Percentiles rank a stretch among this genome's conserved stretches.
These are phyloP conservation scores for Anomalospiza imberbis DNA, from an alignment of 2,797 vertebrate species.

Conservation along the genomic window DNA sequence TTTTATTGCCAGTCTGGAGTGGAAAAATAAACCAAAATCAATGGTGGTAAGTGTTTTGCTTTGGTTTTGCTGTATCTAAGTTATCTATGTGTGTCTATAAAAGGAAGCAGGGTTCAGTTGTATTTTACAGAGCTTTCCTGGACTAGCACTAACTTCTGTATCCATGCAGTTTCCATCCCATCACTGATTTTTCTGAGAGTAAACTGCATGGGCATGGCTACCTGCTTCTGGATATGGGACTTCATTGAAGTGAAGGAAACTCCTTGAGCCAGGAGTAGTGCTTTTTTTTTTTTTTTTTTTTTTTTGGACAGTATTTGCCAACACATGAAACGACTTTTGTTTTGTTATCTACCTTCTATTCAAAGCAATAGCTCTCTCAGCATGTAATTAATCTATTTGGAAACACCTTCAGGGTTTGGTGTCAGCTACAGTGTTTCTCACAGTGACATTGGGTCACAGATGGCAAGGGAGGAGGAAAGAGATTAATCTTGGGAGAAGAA, in stretches of 20 bases:
- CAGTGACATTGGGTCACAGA: neutral
- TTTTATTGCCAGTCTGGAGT: neutral
- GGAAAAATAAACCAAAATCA: neutral
- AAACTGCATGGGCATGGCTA: neutral
- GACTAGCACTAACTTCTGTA: neutral
- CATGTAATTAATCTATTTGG: neutral
- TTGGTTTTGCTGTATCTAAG: neutral
- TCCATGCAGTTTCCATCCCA: neutral
- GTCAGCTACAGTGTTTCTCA: neutral
- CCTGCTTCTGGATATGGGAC: neutral
- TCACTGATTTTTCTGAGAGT: neutral
- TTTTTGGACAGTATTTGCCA: neutral
- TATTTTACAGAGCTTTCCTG: neutral
- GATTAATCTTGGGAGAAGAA: neutral
- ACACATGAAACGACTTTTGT: neutral
- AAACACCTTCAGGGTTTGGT: neutral
- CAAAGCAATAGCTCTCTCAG: neutral
- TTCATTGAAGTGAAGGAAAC: neutral
- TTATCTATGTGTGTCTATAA: neutral
- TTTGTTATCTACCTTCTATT: neutral
- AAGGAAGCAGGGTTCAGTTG: neutral
- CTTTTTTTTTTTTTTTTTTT: neutral
- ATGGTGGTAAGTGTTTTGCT: neutral
- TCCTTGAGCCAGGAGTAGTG: neutral
- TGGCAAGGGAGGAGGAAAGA: neutral